Conservation (phyloP, 2,888 invertebrate genomes). For the Drosophila ustulata region DNA sequence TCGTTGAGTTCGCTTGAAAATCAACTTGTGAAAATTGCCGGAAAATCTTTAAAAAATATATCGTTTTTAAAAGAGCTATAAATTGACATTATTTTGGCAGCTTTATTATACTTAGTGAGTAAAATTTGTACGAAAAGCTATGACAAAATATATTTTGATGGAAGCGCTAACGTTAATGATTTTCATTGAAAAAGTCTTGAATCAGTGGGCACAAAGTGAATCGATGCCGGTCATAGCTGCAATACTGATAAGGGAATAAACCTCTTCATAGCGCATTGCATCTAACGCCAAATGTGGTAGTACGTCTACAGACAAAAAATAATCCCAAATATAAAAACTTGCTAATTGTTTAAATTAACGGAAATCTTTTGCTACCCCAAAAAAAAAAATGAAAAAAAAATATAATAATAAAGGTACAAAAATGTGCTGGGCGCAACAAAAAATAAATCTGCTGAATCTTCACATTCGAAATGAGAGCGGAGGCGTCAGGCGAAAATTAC, state of each 20-base stretch:
- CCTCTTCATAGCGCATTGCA: background rate
- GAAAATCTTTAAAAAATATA: slow-evolving; percentile 19
- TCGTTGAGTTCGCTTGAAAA: slow-evolving; percentile 51
- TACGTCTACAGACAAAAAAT: background rate
- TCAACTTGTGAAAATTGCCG: slow-evolving; percentile 16
- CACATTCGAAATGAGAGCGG: slow-evolving; percentile 32
- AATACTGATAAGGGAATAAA: slow-evolving; percentile 3
- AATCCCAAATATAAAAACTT: slow-evolving; percentile 33
- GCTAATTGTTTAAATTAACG: slow-evolving; percentile 66
- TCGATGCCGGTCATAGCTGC: background rate
- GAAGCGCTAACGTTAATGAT: slow-evolving; percentile 25
- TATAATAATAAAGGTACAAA: slow-evolving; percentile 31
- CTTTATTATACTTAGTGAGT: slow-evolving; percentile 8
- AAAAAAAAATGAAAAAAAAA: slow-evolving; percentile 16
- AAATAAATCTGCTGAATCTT: slow-evolving; percentile 36
- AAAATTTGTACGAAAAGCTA: slow-evolving; percentile 38
- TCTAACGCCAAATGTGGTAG: slow-evolving; percentile 23
- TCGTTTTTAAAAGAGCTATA: slow-evolving; percentile 4
- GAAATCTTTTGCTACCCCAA: slow-evolving; percentile 51
- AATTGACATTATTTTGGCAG: slow-evolving; percentile 25
- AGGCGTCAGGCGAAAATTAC: slow-evolving; percentile 52
- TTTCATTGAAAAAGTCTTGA: slow-evolving; percentile 33
- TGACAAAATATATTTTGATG: slow-evolving; percentile 41
- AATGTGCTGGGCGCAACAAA: slow-evolving; percentile 16
- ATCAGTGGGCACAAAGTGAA: slow-evolving; percentile 12